Evolutionary conservation across 2,888 invertebrate genomes (phyloP), one percentile per base, ranked within the genome.

Genomic region (Antheraea assamensis): DNA sequence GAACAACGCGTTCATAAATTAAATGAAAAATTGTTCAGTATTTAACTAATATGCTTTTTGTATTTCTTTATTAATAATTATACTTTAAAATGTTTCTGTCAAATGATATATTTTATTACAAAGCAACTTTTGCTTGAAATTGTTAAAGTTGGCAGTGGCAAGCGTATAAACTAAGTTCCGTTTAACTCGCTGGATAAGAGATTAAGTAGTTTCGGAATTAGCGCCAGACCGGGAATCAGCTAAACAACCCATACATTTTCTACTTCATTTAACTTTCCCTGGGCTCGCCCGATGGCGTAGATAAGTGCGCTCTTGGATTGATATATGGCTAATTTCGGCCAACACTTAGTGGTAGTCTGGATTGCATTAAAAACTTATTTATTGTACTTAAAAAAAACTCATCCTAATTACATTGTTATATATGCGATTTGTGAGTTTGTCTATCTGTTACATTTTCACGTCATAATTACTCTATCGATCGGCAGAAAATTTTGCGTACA

Each of bases 241-340:
- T 86, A 86, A 87, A 88, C 86, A 88, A 83, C 85, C 85, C 85
- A 88, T 89, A 88, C 85, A 90, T 90, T 91, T 91, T 88, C 90
- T 85, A 88, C 86, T 87, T 90, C 89, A 90, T 91, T 91, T 87
- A 92, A 92, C 89, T 91, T 91, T 84, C 82, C 82, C 78, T 79
- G 80, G 79, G 80, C 78, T 76, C 74, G 77, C 74, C 79, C 79
- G 83, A 86, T 84, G 80, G 81, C 77, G 80, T 75, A 81, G 87
- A 89, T 90, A 88, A 88, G 86, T 85, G 79, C 76, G 75, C 74
- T 30, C 66, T 66, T 66, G 17, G 55, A 70, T 52, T 35, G 58
- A 73, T 58, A 70, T 71, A 74, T 68, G 71, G 71, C 71, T 47
- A 74, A 42, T 71, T 74, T 71, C 42, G 15, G 27, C 47, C 70